Evolutionary conservation across 2,797 vertebrate species (phyloP).

Genomic region (Etheostoma perlongum): DNA sequence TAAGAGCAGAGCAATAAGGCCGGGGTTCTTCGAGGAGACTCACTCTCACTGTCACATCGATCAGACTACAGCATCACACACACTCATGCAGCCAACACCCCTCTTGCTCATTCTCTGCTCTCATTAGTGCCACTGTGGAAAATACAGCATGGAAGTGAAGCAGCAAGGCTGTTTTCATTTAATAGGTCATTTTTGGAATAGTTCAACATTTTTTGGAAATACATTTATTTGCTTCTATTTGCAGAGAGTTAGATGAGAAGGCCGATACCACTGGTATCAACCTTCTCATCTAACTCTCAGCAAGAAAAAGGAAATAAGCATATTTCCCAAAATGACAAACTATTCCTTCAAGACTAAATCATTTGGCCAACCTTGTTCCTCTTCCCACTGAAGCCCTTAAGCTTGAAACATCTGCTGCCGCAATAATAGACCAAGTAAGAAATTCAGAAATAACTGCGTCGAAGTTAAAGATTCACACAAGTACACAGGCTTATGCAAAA

Average conservation of each 20-base stretch:
- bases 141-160: conserved; percentile 29
- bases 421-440: conserved; percentile 34
- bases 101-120: conserved; percentile 45
- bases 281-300: background rate
- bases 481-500: conserved; percentile 18
- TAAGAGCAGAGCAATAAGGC: conserved; percentile 64
- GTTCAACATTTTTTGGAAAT: background rate
- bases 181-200: background rate
- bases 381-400: conserved; percentile 10
- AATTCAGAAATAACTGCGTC: conserved; percentile 19
- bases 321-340: background rate
- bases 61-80: conserved; percentile 71
- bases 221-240: background rate
- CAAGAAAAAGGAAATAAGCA: background rate
- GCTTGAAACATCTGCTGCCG: background rate
- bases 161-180: conserved; percentile 14
- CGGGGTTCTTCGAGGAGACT: conserved; percentile 67
- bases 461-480: conserved; percentile 34
- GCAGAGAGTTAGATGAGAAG: background rate
- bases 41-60: conserved; percentile 71
- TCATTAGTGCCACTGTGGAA: conserved; percentile 35
- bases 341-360: conserved; percentile 3
- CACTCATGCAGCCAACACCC: conserved; percentile 48
- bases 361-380: background rate
- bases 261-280: background rate